Evolutionary conservation across 2,797 vertebrate species (phyloP).

Genomic region (Anabacerthia variegaticeps): DNA sequence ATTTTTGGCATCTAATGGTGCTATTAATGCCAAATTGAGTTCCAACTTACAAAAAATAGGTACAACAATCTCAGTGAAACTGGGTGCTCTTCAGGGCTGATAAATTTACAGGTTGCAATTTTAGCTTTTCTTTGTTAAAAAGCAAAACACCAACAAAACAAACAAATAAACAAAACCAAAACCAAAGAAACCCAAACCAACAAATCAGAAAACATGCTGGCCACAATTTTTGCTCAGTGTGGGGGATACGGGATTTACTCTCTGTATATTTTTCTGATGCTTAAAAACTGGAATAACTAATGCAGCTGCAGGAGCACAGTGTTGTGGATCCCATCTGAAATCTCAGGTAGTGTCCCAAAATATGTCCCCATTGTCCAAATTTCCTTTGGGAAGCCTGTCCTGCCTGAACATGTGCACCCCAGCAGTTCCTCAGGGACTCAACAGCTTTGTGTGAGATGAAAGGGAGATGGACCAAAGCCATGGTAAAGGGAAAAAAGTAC

Average conservation of each 20-base stretch:
- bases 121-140: not conserved
- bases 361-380: not conserved
- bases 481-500: not conserved
- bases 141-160: not conserved
- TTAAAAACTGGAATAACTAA: not conserved
- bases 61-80: not conserved
- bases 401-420: not conserved
- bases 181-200: not conserved
- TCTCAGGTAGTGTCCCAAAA: not conserved
- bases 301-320: not conserved
- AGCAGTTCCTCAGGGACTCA: not conserved
- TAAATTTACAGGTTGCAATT: not conserved
- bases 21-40: not conserved
- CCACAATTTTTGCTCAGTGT: not conserved
- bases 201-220: rapidly evolving
- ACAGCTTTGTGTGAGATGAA: not conserved
- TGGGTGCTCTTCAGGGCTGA: not conserved
- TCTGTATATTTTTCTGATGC: not conserved
- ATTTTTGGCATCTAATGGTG: not conserved
- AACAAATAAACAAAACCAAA: not conserved
- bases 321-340: not conserved
- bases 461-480: not conserved
- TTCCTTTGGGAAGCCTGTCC: not conserved
- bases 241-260: not conserved
- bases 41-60: not conserved